Evolutionary conservation across 2,888 invertebrate species (phyloP), one percentile per base, ranked within the genome.

Genomic region (Kryphioiulus occultus): DNA sequence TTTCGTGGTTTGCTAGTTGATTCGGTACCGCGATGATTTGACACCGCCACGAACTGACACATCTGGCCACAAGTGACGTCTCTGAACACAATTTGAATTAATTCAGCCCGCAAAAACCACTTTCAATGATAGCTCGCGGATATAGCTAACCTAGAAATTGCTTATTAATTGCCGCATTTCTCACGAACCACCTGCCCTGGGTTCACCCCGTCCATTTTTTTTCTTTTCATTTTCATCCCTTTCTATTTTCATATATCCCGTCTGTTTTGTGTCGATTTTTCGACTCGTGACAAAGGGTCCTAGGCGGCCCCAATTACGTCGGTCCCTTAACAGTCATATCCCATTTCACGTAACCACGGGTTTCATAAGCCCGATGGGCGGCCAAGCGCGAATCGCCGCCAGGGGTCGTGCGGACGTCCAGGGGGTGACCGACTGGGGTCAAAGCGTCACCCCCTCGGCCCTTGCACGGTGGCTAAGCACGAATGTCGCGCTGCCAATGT

Each of bases 241-340:
- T n/a, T n/a, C n/a, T n/a, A n/a, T n/a, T n/a, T n/a, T n/a, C n/a
- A n/a, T n/a, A n/a, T n/a, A n/a, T n/a, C n/a, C 53, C n/a, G 5
- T 19, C 53, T 59, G n/a, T 59, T 59, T 59, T 59, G 53, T 59
- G n/a, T 59, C 53, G 53, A 59, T 59, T 59, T 59, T 59, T 59
- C n/a, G 53, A 59, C 53, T 47, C 47, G 10, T 47, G 1, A 47
- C 47, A 47, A 47, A 47, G 19, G 82, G n/a, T 19, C 32, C 17
- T 30, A 83, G 83, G 83, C 39, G 42, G 85, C 17, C 26, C 85
- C 47, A 85, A 85, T 85, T 85, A 85, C n/a, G 39, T 42, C 85
- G 85, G 85, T 85, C 85, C 42, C 39, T 86, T 86, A 68, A 86
- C 86, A 86, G 86, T 68, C 86, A 39, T 86, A 86, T 86, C 86